Conservation (phyloP, 2,888 invertebrate genomes). For the Thysanoteuthis rhombus region DNA sequence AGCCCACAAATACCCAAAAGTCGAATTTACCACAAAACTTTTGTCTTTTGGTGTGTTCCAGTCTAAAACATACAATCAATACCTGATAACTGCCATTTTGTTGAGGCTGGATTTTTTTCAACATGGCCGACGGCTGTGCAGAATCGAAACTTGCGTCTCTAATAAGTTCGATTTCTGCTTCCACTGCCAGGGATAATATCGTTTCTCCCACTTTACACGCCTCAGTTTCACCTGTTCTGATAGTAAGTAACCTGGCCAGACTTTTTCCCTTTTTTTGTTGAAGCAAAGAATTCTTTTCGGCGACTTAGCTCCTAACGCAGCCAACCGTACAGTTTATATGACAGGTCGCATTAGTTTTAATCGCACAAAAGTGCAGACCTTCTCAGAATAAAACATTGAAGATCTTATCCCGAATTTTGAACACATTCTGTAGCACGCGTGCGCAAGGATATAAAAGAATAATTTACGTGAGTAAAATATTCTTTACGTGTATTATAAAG, state of each 20-base stretch:
- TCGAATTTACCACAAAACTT: background rate
- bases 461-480: background rate
- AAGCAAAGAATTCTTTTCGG: background rate
- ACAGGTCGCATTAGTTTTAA: background rate
- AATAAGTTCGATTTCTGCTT: background rate
- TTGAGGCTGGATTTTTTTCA: background rate
- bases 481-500: background rate
- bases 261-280: background rate
- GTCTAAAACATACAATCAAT: background rate
- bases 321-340: too few relatives aligned
- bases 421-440: background rate
- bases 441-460: background rate
- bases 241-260: background rate
- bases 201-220: background rate
- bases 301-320: too few relatives aligned
- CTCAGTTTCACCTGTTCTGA: background rate
- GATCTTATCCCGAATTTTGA: background rate
- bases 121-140: background rate
- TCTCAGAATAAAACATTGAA: background rate
- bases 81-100: background rate
- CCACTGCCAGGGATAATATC: background rate
- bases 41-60: background rate
- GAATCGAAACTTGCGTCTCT: background rate
- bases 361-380: background rate
- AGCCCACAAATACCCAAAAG: background rate